Evolutionary conservation across 2,113 vertebrate species (phyloP), one percentile per base, ranked within the genome.

Genomic region (Arenaria interpres): DNA sequence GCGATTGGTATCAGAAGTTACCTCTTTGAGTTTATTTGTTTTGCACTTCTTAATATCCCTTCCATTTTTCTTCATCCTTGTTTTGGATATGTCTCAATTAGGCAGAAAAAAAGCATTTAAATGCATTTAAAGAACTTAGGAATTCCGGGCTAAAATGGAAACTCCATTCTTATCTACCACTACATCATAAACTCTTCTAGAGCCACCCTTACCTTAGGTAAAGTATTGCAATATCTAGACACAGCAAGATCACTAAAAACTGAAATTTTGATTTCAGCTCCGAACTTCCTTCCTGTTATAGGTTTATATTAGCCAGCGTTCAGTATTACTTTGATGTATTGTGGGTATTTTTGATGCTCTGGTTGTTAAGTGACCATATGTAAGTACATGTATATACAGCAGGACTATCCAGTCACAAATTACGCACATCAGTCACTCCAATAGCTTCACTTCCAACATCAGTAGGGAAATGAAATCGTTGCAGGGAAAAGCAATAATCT

Each of bases 401-500:
- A 97, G 94, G 91, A 93, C 80, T 87, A 92, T 87, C 94, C 66
- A 68, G 88, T 62, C 82, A 72, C 68, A 93, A 93, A 95, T 82
- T 93, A 80, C 81, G 66, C 53, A 54, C 94, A 96, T 97, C 91
- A 85, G 69, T 97, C 97, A 96, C 69, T 89, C 69, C 86, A 95
- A 95, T 46, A 85, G 89, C 89, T 96, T 76, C 71, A 73, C 78
- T 88, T 94, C 67, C 74, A 92, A 1, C 45, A 67, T 83, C 71
- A 64, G 74, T 13, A 81, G 45, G 84, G 32, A 94, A 93, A 95
- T 95, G 81, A 92, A 94, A 91, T 83, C 75, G 80, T 96, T 45
- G 27, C 43, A 69, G 43, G 67, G n/a, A 91, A 95, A 73, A 88
- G 84, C 66, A 97, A 96, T 96, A 96, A 96, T 87, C 78, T 85